Base-by-base conservation (phyloP, 2,797 vertebrate genomes). In the Mallotus villosus region DNA sequence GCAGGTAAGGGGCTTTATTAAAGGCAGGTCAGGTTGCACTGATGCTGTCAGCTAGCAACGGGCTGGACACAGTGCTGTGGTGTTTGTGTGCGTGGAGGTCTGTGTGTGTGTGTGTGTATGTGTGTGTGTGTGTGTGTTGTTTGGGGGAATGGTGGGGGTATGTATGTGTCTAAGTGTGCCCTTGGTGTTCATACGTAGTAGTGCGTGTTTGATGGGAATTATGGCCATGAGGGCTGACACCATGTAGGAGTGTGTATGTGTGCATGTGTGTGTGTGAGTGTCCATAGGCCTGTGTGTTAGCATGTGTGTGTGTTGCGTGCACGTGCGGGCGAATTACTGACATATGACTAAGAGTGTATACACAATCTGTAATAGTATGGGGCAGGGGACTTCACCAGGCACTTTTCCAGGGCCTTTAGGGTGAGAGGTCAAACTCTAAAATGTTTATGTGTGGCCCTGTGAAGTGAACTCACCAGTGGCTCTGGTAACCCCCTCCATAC, bases 391-490 rank as follows among this genome's bases (percentile, higher is more conserved):
- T 78, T 76, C 80, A 71, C 73, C 70, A 69, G 79, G 76, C 73
- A 82, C 73, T 75, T 69, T 27, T 61, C 74, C 55, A 70, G 65
- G 63, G 77, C 76, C 72, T 17, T 24, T 67, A 21, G 68, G 86
- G 83, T 87, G 67, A 89, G 79, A 86, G 88, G 88, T 92, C 86
- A 87, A 73, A 81, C 82, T 85, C 75, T 90, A 89, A 92, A 89
- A 91, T 90, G 87, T 89, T 90, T 87, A 82, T 63, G 71, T 16
- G 32, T 51, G 21, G 77, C 80, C 53, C 73, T 82, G 83, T 85
- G 81, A 89, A 80, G 84, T 85, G 58, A 75, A 78, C 71, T 81
- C 80, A 70, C 79, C 9, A 0, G 78, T 77, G 76, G 77, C 74
- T 78, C 61, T 24, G 78, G 78, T 87, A 83, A 75, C 84, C 80